Percentiles rank a stretch among this genome's conserved stretches.
These are phyloP conservation scores for Seira musarum DNA, from an alignment of 2,888 invertebrate genomes.

Conservation along the genomic window DNA sequence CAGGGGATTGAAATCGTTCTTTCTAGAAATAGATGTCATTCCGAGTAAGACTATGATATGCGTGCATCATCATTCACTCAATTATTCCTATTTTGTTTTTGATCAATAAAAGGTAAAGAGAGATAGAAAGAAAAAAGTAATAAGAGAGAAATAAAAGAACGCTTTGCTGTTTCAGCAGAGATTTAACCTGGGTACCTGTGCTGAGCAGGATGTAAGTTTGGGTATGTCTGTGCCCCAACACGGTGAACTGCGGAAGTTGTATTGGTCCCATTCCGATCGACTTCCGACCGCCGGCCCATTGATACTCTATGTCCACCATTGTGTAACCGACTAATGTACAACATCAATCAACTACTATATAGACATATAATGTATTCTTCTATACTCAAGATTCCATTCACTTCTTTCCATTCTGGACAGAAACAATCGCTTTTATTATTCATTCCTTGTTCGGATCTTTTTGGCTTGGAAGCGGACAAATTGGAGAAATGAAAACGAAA, in stretches of 20 bases:
- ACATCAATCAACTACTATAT: constrained; percentile 55
- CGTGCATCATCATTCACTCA: no score
- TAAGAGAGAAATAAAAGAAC: constrained; percentile 49
- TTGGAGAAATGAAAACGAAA: no score
- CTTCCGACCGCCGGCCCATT: constrained; percentile 93
- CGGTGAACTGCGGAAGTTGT: constrained; percentile 97
- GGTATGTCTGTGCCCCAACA: constrained; percentile 95
- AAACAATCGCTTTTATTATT: no score
- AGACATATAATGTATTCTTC: constrained; percentile 21
- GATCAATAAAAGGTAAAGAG: no score
- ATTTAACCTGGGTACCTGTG: constrained; percentile 83
- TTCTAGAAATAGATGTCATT: no score
- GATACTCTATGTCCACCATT: constrained; percentile 97
- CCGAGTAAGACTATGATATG: no score
- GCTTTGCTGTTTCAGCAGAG: constrained; percentile 58
- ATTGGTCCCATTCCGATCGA: constrained; percentile 97
- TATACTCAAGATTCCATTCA: neutral
- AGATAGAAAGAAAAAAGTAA: neutral
- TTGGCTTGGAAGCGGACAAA: no score
- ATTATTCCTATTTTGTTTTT: no score
- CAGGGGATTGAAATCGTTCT: no score
- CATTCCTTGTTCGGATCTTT: neutral
- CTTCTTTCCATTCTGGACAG: no score
- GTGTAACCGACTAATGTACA: constrained; percentile 89
- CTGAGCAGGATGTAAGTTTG: constrained; percentile 94